Conservation (phyloP, 2,888 invertebrate genomes). For the Drosophila lacicola region DNA sequence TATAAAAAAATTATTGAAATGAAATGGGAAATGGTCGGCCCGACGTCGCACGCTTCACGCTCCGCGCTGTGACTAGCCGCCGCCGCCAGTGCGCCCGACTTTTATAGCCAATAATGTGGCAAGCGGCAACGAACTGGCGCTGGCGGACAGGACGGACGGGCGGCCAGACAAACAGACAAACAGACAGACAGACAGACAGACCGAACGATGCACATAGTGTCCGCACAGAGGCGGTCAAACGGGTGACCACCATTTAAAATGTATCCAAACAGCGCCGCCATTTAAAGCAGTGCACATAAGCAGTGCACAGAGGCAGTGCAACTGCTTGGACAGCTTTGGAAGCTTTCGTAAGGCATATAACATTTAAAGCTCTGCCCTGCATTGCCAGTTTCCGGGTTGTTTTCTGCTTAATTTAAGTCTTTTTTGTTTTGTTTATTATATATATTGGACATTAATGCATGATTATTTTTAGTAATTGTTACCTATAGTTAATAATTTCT, state of each 20-base stretch:
- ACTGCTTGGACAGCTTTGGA: not conserved
- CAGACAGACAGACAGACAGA: not conserved
- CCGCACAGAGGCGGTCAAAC: constrained; percentile 9
- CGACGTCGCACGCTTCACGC: constrained; percentile 55
- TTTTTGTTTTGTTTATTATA: constrained; percentile 60
- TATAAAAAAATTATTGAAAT: constrained; percentile 24
- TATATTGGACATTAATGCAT: constrained; percentile 51
- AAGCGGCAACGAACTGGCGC: constrained; percentile 29
- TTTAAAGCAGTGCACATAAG: not conserved
- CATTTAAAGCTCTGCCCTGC: constrained; percentile 1
- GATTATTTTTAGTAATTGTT: constrained; percentile 31
- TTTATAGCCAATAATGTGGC: constrained; percentile 73
- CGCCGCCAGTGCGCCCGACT: constrained; percentile 63
- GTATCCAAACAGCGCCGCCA: not conserved
- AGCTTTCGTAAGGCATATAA: constrained; percentile 1
- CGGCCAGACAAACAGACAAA: constrained; percentile 9
- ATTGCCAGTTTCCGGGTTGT: no score
- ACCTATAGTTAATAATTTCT: constrained; percentile 22
- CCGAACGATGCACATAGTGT: not conserved
- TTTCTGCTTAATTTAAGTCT: constrained; percentile 31
- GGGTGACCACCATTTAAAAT: constrained; percentile 7
- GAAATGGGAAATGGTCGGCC: constrained; percentile 50
- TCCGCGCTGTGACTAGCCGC: constrained; percentile 58
- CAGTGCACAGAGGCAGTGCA: not conserved
- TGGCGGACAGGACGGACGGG: not conserved